Evolutionary conservation across 2,888 invertebrate species (phyloP), one percentile per base, ranked within the genome.

Genomic region (Microctonus brassicae): DNA sequence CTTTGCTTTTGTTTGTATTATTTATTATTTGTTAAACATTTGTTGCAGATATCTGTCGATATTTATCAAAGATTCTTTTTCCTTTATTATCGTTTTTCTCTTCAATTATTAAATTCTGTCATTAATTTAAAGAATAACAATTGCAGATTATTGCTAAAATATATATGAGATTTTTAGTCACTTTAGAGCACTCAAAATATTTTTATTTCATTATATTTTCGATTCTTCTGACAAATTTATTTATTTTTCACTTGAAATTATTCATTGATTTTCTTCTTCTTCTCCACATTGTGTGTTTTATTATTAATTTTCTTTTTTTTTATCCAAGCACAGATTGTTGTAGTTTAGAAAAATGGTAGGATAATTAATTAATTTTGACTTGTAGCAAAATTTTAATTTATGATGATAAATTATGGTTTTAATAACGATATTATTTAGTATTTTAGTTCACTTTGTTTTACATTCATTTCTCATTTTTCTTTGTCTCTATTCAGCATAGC

Each of bases 21-120:
- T 17, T n/a, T 57, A 57, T 57, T 57, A 29, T 57, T 26, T 57
- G n/a, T 26, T 57, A n/a, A 57, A 57, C 57, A 57, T 57, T 57
- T 26, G 57, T 57, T 57, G 57, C 57, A 11, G 29, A 57, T 57
- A 26, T 57, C 26, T 26, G 2, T 55, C 53, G 22, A 22, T 55
- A 55, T 13, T 22, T 10, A 3, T 55, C 29, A 29, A n/a, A n/a
- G n/a, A n/a, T n/a, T n/a, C 57, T 1, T 57, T 26, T 47, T 17
- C 7, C 7, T 5, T 39, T n/a, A 13, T 47, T 17, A 17, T 47
- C 1, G 9, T n/a, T 47, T n/a, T 9, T 47, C 17, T 20, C 17
- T 7, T 4, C 9, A 17, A 17, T 1, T 39, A 4, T n/a, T n/a
- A 17, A 17, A 17, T 17, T n/a, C 17, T 17, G 17, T 47, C 17